Percentiles rank a stretch among this genome's conserved stretches.
Evolutionary conservation across 2,113 vertebrate genomes (phyloP).

Genomic region (Oryzias javanicus): DNA sequence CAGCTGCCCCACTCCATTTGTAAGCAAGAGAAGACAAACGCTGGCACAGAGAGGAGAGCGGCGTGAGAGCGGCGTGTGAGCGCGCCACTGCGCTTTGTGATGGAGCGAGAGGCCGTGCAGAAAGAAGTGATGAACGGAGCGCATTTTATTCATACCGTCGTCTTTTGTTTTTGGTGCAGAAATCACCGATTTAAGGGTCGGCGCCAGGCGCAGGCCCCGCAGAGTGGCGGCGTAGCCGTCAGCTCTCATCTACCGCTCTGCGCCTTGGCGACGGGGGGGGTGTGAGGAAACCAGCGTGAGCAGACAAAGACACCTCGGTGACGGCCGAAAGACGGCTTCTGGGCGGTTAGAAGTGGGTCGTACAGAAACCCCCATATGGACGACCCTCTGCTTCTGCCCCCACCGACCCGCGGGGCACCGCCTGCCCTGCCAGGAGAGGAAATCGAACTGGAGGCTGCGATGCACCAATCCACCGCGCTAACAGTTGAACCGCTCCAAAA

Average conservation of each 20-base stretch:
- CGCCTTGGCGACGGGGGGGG: constrained; percentile 64
- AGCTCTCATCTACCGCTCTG: constrained; percentile 31
- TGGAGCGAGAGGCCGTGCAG: too few relatives aligned
- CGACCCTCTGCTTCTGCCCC: constrained; percentile 9
- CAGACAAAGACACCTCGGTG: constrained; percentile 52
- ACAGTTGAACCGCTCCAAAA: too few relatives aligned
- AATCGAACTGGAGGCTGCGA: constrained; percentile 33
- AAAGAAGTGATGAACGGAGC: neutral
- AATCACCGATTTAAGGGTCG: constrained; percentile 16
- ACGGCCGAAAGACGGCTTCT: constrained; percentile 33
- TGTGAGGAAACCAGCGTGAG: constrained; percentile 50
- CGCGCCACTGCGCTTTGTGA: neutral
- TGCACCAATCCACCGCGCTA: neutral
- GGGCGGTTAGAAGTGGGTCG: constrained; percentile 62
- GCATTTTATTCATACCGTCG: neutral
- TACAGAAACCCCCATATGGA: constrained; percentile 67
- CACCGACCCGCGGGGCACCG: constrained; percentile 21
- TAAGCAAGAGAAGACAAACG: constrained; percentile 38
- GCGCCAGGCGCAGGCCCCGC: constrained; percentile 39
- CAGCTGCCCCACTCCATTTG: constrained; percentile 49
- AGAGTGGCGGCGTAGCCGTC: constrained; percentile 48
- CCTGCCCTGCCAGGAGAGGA: constrained; percentile 19
- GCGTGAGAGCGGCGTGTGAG: too few relatives aligned
- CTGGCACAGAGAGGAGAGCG: constrained; percentile 27
- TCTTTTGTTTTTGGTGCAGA: neutral